A percentile compares a stretch with the other conserved stretches of the same genome.
Conservation (phyloP, 2,113 vertebrate species). For the Rhea americana region DNA sequence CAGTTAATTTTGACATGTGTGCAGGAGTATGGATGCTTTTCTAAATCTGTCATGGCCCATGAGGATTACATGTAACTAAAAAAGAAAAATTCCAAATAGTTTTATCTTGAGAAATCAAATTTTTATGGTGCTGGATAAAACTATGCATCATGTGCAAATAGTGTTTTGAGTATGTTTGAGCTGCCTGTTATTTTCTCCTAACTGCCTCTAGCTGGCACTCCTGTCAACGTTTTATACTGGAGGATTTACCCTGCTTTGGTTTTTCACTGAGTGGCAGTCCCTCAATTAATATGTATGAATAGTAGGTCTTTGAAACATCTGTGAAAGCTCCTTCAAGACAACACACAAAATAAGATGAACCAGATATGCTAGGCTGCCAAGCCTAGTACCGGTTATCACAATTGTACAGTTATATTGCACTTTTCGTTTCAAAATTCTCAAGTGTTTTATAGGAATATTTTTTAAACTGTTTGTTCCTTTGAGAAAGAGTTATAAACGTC, state of each 20-base stretch:
- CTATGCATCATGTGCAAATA: rapidly evolving
- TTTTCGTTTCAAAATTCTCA: background rate
- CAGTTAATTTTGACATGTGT: background rate
- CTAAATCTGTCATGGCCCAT: background rate
- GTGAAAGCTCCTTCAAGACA: background rate
- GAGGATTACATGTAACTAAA: background rate
- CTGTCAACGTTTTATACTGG: background rate
- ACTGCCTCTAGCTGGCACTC: background rate
- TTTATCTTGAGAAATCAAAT: background rate
- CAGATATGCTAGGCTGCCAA: rapidly evolving
- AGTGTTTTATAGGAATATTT: background rate
- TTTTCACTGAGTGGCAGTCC: rapidly evolving
- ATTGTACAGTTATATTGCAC: rapidly evolving
- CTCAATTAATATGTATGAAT: rapidly evolving
- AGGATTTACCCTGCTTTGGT: rapidly evolving
- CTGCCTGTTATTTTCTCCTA: background rate
- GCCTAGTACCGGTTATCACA: rapidly evolving
- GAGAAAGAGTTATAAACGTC: background rate
- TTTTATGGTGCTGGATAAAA: background rate
- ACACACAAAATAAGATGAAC: background rate
- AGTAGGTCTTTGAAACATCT: background rate
- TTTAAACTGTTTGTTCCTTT: background rate
- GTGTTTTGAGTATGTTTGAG: rapidly evolving
- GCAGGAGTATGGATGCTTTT: background rate
- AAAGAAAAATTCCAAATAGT: no score